These are phyloP conservation scores for Phodopus roborovskii DNA, from an alignment of 2,113 vertebrate species.

Conservation along the genomic window DNA sequence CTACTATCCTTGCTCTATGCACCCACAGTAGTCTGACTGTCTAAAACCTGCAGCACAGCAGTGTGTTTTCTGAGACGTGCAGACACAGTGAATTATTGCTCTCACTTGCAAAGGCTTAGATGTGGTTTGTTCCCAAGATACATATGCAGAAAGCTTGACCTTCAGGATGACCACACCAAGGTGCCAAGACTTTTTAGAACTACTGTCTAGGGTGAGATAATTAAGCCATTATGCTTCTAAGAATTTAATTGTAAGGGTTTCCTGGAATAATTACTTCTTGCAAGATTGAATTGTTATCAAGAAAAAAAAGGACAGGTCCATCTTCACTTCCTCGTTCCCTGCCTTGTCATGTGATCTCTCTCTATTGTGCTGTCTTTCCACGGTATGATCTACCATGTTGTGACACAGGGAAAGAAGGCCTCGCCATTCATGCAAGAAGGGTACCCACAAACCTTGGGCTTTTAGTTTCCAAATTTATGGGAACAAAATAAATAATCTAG, in stretches of 20 bases:
- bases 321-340: neutral
- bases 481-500: too few relatives aligned
- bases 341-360: neutral
- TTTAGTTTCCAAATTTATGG: neutral
- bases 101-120: neutral
- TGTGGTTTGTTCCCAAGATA: neutral
- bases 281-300: neutral
- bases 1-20: too few relatives aligned
- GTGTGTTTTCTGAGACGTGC: neutral
- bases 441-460: neutral
- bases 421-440: neutral
- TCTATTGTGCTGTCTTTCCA: neutral
- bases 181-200: neutral
- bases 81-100: neutral
- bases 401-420: neutral
- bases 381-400: neutral
- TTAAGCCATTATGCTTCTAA: neutral
- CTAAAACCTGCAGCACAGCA: too few relatives aligned
- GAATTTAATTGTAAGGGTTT: neutral
- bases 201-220: neutral
- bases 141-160: neutral
- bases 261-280: neutral
- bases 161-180: neutral
- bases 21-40: neutral
- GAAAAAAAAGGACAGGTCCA: neutral